phyloP scores from a whole-genome alignment of 92 coral and sea anemone species.

The Chrysogorgia sp. region DNA sequence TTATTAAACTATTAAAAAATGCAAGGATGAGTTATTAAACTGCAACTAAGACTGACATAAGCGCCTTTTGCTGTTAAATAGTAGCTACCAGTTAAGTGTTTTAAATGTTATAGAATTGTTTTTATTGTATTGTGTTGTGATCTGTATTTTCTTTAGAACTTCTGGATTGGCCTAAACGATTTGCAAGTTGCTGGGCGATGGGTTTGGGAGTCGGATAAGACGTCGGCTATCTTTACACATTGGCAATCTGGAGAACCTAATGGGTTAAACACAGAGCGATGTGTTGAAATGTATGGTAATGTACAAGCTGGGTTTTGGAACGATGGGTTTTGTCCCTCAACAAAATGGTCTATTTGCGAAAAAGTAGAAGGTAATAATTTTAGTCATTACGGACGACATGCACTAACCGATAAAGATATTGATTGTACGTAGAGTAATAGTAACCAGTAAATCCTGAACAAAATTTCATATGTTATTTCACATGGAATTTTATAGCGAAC shows the following conservation, averaged over 20 bases:
- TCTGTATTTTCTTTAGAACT: not conserved
- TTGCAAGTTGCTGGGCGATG: constrained; percentile 66
- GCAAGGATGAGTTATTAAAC: too few species aligned
- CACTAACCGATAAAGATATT: too few species aligned
- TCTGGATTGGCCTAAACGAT: constrained; percentile 90
- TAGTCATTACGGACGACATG: not conserved
- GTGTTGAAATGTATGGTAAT: constrained; percentile 66
- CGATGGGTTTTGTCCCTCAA: constrained; percentile 75
- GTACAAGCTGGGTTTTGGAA: constrained; percentile 84
- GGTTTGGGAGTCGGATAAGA: constrained; percentile 67
- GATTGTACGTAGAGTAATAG: too few species aligned
- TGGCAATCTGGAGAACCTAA: constrained; percentile 92
- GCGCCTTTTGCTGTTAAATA: too few species aligned
- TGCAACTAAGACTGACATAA: too few species aligned
- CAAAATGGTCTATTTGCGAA: constrained; percentile 80
- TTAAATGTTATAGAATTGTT: too few species aligned
- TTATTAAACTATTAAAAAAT: too few species aligned
- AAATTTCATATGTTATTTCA: too few species aligned
- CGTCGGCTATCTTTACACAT: constrained; percentile 68
- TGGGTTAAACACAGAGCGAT: constrained; percentile 74
- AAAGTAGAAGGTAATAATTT: constrained; percentile 72
- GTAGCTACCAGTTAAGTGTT: too few species aligned
- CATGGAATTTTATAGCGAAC: too few species aligned
- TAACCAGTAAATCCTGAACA: too few species aligned
- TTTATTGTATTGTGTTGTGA: not conserved